Conservation (phyloP, 1,140 invertebrate species). For the Lepidurus packardi region DNA sequence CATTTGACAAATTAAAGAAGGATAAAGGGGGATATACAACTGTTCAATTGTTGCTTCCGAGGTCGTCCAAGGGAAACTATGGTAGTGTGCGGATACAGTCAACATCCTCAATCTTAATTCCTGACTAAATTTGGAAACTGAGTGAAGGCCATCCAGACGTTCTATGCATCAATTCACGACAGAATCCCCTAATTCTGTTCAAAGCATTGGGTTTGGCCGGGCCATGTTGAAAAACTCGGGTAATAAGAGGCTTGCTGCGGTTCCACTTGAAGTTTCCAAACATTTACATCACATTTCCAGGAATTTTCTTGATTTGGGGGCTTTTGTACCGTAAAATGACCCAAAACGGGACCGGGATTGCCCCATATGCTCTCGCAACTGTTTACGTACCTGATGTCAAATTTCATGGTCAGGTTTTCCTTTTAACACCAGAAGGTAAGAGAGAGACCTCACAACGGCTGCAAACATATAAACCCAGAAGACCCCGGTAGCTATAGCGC, state of each 20-base stretch:
- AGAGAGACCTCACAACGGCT: not conserved
- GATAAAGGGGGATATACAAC: not conserved
- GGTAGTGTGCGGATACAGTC: not conserved
- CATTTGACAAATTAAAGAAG: not conserved
- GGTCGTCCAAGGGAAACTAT: not conserved
- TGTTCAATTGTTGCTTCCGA: not conserved
- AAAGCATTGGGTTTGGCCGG: too few relatives aligned
- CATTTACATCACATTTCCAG: not conserved
- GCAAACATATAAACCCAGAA: not conserved
- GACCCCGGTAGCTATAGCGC: too few relatives aligned
- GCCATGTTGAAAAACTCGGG: too few relatives aligned
- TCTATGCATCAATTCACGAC: not conserved
- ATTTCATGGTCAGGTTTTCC: not conserved
- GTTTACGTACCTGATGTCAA: not conserved
- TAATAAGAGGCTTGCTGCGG: too few relatives aligned
- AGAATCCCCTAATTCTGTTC: too few relatives aligned
- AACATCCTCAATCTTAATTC: conserved; percentile 16
- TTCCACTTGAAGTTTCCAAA: not conserved
- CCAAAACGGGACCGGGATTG: not conserved
- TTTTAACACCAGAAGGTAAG: not conserved
- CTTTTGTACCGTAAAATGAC: not conserved
- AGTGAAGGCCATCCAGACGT: conserved; percentile 9
- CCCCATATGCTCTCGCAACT: not conserved
- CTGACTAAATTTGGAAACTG: not conserved
- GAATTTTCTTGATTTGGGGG: not conserved